These are phyloP conservation scores for Plodia interpunctella DNA, from an alignment of 1,140 invertebrate genomes.

Conservation along the genomic window DNA sequence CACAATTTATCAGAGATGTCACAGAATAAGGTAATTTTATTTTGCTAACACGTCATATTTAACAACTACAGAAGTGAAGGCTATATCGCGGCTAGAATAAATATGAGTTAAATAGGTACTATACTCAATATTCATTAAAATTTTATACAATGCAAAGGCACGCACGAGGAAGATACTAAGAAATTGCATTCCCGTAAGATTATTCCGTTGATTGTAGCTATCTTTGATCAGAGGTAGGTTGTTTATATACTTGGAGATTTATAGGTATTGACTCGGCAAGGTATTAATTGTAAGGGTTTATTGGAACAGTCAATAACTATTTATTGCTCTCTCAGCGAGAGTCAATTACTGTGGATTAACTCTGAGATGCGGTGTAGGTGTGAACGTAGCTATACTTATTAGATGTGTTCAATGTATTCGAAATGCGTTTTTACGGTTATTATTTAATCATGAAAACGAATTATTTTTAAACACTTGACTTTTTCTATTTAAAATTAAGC, in stretches of 20 bases:
- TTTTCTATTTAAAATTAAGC: too few species aligned
- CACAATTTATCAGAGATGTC: too few species aligned
- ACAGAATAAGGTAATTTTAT: too few species aligned
- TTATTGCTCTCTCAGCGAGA: slow-evolving; percentile 62
- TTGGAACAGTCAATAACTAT: slow-evolving; percentile 57
- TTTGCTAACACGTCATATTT: too few species aligned
- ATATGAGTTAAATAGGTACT: too few species aligned
- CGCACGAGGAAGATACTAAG: background rate
- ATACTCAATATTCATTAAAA: background rate
- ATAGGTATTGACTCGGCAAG: slow-evolving; percentile 25
- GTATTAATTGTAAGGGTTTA: slow-evolving; percentile 59
- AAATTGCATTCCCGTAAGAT: background rate
- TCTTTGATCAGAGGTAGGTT: background rate
- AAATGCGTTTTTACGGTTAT: background rate
- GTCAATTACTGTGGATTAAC: slow-evolving; percentile 62
- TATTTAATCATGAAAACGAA: too few species aligned
- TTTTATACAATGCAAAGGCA: too few species aligned
- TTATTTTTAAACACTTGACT: too few species aligned
- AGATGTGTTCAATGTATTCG: background rate
- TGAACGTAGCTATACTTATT: slow-evolving; percentile 16
- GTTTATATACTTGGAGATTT: slow-evolving; percentile 23
- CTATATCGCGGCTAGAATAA: too few species aligned
- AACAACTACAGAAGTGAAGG: too few species aligned
- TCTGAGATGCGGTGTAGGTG: slow-evolving; percentile 39
- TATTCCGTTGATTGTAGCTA: background rate